Base-by-base conservation (phyloP, 2,888 invertebrate genomes). In the Prosapia bicincta region DNA sequence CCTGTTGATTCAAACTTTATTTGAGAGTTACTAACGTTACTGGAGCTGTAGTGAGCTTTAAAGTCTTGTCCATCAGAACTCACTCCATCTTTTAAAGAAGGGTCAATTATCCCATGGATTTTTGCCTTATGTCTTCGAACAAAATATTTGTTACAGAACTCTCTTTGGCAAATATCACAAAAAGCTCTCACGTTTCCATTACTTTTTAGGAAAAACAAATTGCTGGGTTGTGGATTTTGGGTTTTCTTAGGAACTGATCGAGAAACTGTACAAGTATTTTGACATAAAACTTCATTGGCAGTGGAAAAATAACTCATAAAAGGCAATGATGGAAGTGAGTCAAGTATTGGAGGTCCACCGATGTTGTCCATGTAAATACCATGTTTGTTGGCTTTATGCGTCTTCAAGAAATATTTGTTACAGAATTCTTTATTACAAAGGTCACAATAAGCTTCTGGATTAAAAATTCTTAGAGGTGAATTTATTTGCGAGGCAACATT, bases 361-460 rank as follows among this genome's bases (percentile, higher is more conserved):
- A 76, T 72, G 69, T 76, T 79, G 30, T 88, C 90, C 77, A 91
- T 90, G 83, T 95, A 96, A 80, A 98, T 96, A 28, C 97, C 97
- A 85, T 99, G 98, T 83, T 97, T 98, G 85, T 98, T 98, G 32
- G 98, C 97, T 85, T 97, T 96, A 87, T 99, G 98, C 76, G 98
- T 98, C 86, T 98, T 98, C 26, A 99, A 88, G 85, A 98, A 98
- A 86, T 98, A 98, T 84, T 98, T 98, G 88, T 98, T 98, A 87
- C 98, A 98, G 86, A 99, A 99, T 86, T 98, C 98, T 84, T 98
- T 97, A 87, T 98, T 97, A 88, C 99, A 99, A 77, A 98, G 89
- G 84, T 97, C 96, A 85, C 99, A 99, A 86, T 96, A 98, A 23
- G 98, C 97, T 85, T 98, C 98, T 0, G 95, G 96, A 86, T 98